Evolutionary conservation across 2,888 invertebrate species (phyloP), one percentile per base, ranked within the genome.

Genomic region (Pollenia labialis): DNA sequence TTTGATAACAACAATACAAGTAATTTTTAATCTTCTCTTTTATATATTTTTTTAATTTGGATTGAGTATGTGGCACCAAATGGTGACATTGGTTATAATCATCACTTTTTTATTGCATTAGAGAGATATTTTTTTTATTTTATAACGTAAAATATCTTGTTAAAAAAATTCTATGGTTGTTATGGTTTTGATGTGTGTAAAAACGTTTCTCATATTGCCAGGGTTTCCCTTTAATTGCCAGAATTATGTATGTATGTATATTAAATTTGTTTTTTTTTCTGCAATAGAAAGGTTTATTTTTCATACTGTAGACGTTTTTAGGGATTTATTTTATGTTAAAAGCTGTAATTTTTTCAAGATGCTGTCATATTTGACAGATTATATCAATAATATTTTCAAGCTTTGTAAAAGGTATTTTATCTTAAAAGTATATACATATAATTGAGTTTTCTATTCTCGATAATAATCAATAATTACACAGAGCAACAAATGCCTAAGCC

Each of bases 1-100:
- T 72, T 52, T 60, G 75, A 40, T 69, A 54, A 64, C 18, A 76
- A 82, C 82, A 82, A 82, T 76, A 75, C 54, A 32, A 32, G 68
- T 82, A 82, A 82, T 76, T 76, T 76, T 76, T 82, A 76, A 82
- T 82, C 82, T 82, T 71, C 62, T 81, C 23, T 23, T 2, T 32
- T 58, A 32, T 58, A 32, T 58, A 12, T 12, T 44, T 58, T 58
- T 32, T 46, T 2, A 14, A 16, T 42, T 12, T 54, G 42, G 42
- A 54, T 3, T 18, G 54, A 42, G 9, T 18, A 42, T n/a, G 6
- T 71, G 11, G 42, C 42, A 71, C 54, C 69, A 71, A 54, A 42
- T 54, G 54, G 54, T 54, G 69, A 54, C 40, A 71, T 52, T 54
- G 54, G 42, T 42, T 54, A 54, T 23, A 46, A 64, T 64, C 44